A percentile compares a stretch with the other conserved stretches of the same genome.
Conservation (phyloP, 1,140 invertebrate species). For the Acromyrmex charruanus region DNA sequence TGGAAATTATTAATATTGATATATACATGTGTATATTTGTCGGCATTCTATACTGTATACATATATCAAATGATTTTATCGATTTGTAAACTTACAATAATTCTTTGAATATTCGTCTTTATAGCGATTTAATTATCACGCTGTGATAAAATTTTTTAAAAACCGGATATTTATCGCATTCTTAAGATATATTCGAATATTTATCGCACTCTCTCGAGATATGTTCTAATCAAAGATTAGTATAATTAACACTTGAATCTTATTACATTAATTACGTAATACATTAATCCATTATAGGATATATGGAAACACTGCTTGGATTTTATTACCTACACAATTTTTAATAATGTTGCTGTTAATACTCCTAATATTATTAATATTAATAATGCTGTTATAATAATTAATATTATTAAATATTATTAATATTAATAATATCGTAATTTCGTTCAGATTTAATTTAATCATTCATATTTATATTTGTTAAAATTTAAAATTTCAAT, state of each 20-base stretch:
- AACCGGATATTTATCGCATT: neutral
- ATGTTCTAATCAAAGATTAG: neutral
- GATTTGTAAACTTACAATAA: neutral
- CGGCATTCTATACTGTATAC: neutral
- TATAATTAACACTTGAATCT: neutral
- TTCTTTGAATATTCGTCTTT: constrained; percentile 7
- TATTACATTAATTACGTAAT: constrained; percentile 23
- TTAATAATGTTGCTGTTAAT: neutral
- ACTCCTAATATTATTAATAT: too few relatives aligned
- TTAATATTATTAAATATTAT: too few relatives aligned
- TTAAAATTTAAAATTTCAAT: neutral
- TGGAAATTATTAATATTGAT: constrained; percentile 18
- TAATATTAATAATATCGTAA: neutral
- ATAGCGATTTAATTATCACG: neutral
- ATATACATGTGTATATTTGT: neutral
- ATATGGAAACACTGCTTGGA: neutral
- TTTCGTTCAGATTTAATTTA: neutral
- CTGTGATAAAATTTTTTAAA: neutral
- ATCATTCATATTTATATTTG: neutral
- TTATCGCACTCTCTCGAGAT: constrained; percentile 11
- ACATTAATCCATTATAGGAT: neutral
- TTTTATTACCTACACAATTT: neutral
- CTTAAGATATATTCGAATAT: neutral
- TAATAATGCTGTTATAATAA: too few relatives aligned
- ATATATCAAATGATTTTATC: constrained; percentile 23